Conservation (phyloP, 2,888 invertebrate species). For the Abrostola tripartita region DNA sequence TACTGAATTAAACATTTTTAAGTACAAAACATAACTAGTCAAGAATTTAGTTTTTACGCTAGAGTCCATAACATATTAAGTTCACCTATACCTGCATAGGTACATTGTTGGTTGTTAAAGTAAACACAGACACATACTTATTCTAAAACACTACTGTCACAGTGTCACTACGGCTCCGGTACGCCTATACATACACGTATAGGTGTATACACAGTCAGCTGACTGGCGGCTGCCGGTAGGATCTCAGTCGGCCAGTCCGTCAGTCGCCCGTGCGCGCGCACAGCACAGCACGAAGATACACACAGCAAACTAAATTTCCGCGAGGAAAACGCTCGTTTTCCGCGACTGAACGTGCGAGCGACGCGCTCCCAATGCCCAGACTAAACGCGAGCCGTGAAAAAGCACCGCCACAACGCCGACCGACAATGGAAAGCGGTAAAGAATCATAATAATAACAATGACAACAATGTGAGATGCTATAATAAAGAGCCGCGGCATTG, state of each 20-base stretch:
- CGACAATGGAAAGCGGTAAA: conserved; percentile 89
- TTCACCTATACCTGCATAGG: conserved; percentile 27
- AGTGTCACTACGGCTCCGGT: conserved; percentile 56
- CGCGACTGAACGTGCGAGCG: conserved; percentile 87
- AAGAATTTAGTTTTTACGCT: neutral
- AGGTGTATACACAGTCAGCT: conserved; percentile 60
- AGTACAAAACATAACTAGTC: neutral
- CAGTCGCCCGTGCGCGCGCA: conserved; percentile 74
- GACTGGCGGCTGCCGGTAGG: conserved; percentile 48
- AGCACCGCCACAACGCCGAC: conserved; percentile 88
- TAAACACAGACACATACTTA: conserved; percentile 44
- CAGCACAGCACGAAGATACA: conserved; percentile 72
- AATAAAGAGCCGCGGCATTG: conserved; percentile 88
- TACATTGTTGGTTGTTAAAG: conserved; percentile 14
- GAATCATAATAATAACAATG: conserved; percentile 89
- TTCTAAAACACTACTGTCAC: conserved; percentile 40
- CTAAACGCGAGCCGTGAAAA: conserved; percentile 88
- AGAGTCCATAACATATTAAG: conserved; percentile 8
- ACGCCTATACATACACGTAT: conserved; percentile 42
- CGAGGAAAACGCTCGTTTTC: conserved; percentile 85
- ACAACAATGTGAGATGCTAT: conserved; percentile 89
- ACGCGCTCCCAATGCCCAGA: conserved; percentile 87
- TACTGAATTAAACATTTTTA: neutral
- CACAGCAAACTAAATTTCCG: conserved; percentile 78
- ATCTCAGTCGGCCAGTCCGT: conserved; percentile 55